Evolutionary conservation across 2,113 vertebrate genomes (phyloP), one percentile per base, ranked within the genome.

Genomic region (Delphinus delphis): DNA sequence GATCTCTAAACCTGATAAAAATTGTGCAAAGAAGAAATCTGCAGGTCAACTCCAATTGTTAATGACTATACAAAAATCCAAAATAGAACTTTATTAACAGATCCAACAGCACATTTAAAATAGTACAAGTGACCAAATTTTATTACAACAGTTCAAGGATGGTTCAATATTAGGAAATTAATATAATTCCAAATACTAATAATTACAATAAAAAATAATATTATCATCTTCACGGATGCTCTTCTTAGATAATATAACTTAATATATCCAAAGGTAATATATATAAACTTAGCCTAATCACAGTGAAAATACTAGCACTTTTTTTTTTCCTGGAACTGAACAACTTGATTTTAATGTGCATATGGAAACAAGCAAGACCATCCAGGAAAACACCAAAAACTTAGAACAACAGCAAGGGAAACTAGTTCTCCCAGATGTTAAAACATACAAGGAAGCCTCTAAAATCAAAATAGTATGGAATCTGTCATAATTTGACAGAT

Each of bases 161-260:
- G 86, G 83, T 62, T 96, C 63, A 96, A 96, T 89, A 96, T 90
- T 92, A 92, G 25, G 15, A 71, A 96, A 84, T 92, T 65, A 96
- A 58, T 79, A n/a, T 21, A 81, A 62, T 36, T 60, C 14, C 55
- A 86, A 95, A 76, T 88, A 70, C 11, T 70, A 90, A 62, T 63
- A 84, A 74, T 88, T 68, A 83, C 70, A 80, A 88, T n/a, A 91
- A 94, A 93, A 93, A 87, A 87, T 80, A 26, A 92, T 82, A 13
- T 41, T 5, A 71, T 50, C 3, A 47, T 91, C 44, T 82, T 23
- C 23, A 70, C 33, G 81, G n/a, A 60, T 55, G 9, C 6, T 91
- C 18, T 92, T 90, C 50, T 94, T 84, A 63, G 9, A 44, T 79
- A 74, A 68, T 44, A 71, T 38, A 90, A 82, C 44, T 95, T 36